Evolutionary conservation across 2,797 vertebrate species (phyloP).

Genomic region (Eulemur albifrons): DNA sequence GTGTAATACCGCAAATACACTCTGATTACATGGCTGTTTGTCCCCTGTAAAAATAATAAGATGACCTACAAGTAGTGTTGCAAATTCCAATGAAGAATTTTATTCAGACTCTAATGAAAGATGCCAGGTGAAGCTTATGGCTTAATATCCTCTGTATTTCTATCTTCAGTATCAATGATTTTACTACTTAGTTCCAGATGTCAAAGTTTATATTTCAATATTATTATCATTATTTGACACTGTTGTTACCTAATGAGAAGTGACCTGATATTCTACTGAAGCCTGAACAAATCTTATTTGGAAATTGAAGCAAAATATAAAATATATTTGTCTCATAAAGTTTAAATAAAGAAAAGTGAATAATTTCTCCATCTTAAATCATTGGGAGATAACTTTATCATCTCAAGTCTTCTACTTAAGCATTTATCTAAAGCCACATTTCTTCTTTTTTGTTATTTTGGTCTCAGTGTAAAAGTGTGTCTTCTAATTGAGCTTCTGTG

Average conservation of each 20-base stretch:
- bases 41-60: constrained; percentile 74
- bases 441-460: constrained; percentile 35
- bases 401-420: neutral
- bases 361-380: constrained; percentile 47
- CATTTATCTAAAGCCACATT: constrained; percentile 19
- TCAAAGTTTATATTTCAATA: constrained; percentile 64
- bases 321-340: neutral
- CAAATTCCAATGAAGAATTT: constrained; percentile 74
- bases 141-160: constrained; percentile 66
- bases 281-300: constrained; percentile 12
- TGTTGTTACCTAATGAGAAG: constrained; percentile 47
- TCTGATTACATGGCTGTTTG: constrained; percentile 80
- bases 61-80: constrained; percentile 71
- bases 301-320: constrained; percentile 41
- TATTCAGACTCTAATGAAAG: constrained; percentile 70
- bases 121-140: constrained; percentile 68
- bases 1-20: constrained; percentile 73
- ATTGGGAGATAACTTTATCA: neutral
- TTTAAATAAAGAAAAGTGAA: constrained; percentile 29
- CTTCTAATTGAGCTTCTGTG: constrained; percentile 30
- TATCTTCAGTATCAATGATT: constrained; percentile 54
- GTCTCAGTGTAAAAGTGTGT: neutral
- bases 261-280: constrained; percentile 35
- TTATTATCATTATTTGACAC: constrained; percentile 54
- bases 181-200: constrained; percentile 68